Percentiles rank a stretch among this genome's conserved stretches.
Conservation (phyloP, 2,888 invertebrate genomes). For the Amblyjoppa proteus region DNA sequence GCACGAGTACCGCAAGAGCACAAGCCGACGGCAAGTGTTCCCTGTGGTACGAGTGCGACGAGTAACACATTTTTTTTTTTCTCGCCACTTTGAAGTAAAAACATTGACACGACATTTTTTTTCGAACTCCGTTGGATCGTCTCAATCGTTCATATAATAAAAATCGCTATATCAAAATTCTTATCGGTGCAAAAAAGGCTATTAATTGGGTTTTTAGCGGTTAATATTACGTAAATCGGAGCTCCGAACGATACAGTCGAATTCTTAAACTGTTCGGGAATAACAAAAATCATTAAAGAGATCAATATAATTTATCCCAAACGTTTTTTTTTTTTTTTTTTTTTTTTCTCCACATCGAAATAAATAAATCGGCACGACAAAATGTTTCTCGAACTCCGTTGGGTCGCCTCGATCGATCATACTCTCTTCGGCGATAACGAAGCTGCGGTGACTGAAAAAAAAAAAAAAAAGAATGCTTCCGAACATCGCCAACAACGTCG, state of each 20-base stretch:
- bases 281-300: neutral
- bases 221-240: neutral
- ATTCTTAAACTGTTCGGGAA: neutral
- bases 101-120: too few relatives aligned
- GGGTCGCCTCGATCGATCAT: conserved; percentile 16
- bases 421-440: conserved; percentile 21
- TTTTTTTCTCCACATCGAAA: neutral
- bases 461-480: conserved; percentile 33
- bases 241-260: neutral
- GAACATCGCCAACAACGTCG: neutral
- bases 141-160: too few relatives aligned
- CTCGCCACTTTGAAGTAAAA: too few relatives aligned
- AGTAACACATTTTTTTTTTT: too few relatives aligned
- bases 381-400: neutral
- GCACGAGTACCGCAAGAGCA: too few relatives aligned
- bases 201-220: neutral
- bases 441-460: conserved; percentile 7
- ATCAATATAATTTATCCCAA: neutral
- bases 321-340: neutral
- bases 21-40: too few relatives aligned
- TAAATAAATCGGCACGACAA: neutral
- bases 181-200: too few relatives aligned
- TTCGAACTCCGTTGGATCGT: too few relatives aligned
- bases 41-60: too few relatives aligned
- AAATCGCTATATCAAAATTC: too few relatives aligned